Evolutionary conservation across 1,140 invertebrate genomes (phyloP).

Genomic region (Vanessa atalanta): DNA sequence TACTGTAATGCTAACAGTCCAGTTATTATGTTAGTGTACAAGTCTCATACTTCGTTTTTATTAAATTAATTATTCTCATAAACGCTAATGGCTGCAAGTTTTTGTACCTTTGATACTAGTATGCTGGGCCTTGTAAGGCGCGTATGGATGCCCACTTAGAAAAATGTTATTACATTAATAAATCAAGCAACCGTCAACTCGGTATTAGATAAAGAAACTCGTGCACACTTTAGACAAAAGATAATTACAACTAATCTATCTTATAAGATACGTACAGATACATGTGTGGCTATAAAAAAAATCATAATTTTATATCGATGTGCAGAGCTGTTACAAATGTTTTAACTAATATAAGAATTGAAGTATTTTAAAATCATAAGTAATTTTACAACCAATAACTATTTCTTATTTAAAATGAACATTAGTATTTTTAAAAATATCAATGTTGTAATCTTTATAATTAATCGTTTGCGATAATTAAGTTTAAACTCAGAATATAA

Average conservation of each 20-base stretch:
- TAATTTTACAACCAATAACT: too few species aligned
- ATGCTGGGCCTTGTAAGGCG: slow-evolving; percentile 31
- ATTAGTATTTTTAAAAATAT: too few species aligned
- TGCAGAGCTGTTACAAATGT: too few species aligned
- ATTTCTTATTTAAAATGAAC: too few species aligned
- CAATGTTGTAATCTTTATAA: too few species aligned
- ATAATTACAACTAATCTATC: background rate
- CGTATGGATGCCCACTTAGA: slow-evolving; percentile 36
- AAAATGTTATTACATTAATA: slow-evolving; percentile 38
- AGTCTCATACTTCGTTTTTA: slow-evolving; percentile 12
- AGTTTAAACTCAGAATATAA: too few species aligned
- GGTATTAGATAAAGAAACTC: background rate
- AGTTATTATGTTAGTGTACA: background rate
- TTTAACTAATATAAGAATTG: too few species aligned
- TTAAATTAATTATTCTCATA: slow-evolving; percentile 30
- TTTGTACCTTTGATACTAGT: slow-evolving; percentile 22
- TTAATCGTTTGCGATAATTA: too few species aligned
- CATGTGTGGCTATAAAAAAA: too few species aligned
- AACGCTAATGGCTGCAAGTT: slow-evolving; percentile 32
- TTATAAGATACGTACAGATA: background rate
- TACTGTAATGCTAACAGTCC: background rate
- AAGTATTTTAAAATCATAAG: too few species aligned
- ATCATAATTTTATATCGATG: too few species aligned
- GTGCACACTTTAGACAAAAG: background rate
- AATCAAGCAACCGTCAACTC: slow-evolving; percentile 32